These are phyloP conservation scores for Thalpophila matura DNA, from an alignment of 2,888 invertebrate species.

Conservation along the genomic window DNA sequence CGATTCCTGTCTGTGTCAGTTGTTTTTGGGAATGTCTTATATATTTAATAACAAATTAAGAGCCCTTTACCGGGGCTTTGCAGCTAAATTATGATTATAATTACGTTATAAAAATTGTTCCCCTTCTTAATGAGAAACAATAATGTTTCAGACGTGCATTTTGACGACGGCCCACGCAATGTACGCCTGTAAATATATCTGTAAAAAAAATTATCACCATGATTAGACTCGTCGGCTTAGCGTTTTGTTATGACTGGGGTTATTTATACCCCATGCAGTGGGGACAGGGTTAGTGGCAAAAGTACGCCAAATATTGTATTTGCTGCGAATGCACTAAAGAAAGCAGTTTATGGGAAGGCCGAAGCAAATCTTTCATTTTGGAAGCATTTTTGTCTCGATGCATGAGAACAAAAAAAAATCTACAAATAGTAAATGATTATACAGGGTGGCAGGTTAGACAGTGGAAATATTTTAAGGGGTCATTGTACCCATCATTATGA, in stretches of 20 bases:
- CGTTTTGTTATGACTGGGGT: conserved; percentile 71
- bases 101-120: conserved; percentile 38
- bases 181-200: conserved; percentile 56
- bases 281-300: conserved; percentile 67
- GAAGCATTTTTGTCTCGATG: not conserved
- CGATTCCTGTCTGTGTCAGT: no score
- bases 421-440: no score
- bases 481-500: no score
- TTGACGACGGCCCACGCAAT: conserved; percentile 38
- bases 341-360: no score
- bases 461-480: no score
- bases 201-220: conserved; percentile 69
- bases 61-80: not conserved
- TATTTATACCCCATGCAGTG: conserved; percentile 60
- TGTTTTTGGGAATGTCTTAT: no score
- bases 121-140: conserved; percentile 57
- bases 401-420: no score
- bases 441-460: no score
- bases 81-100: conserved; percentile 24
- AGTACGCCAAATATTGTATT: conserved; percentile 53
- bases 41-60: not conserved
- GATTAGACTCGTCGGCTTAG: conserved; percentile 74
- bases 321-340: conserved; percentile 13
- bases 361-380: no score
- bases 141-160: conserved; percentile 48